Base-by-base conservation (phyloP, 2,113 vertebrate species). In the Gavialis gangeticus region DNA sequence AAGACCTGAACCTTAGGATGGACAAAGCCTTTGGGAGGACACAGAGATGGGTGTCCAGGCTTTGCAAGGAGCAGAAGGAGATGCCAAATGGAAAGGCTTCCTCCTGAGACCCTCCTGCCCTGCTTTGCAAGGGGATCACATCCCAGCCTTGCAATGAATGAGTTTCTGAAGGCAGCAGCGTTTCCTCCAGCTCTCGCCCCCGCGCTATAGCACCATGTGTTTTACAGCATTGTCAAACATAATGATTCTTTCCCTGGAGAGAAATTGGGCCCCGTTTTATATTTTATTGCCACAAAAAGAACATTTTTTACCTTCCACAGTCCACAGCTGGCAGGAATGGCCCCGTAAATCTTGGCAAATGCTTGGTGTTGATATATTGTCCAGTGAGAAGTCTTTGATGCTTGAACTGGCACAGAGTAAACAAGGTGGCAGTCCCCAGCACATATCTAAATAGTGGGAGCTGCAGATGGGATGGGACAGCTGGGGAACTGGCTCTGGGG, bases 221-320 rank as follows among this genome's bases (percentile, higher is more conserved):
- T 98, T 98, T 97, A 97, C 95, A 87, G 92, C 94, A 76, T 89
- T 97, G 97, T 98, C 97, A 97, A 96, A 96, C 96, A 94, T 90
- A 97, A 98, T 95, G 97, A 98, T 97, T 98, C 97, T 95, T 95
- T 88, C 96, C 95, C 97, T 96, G 95, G 97, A 98, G 97, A 98
- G 96, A 97, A 98, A 98, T 95, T 97, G 95, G 95, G 95, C 89
- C 93, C 97, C 91, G 59, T 97, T 98, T 98, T 97, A 89, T 97
- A 92, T 97, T 98, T 98, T 98, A 98, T 96, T 97, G 96, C 97
- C 96, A 95, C 92, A 90, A 96, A 98, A 98, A 95, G 95, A 97
- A 97, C 97, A 98, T 98, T 98, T 98, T 98, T 98, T 98, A 97
- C 94, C 95, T 98, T 92, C 95, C 92, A 86, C 88, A 82, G 92